Evolutionary conservation across 1,140 invertebrate species (phyloP), one percentile per base, ranked within the genome.

Genomic region (Drosophila virilis): DNA sequence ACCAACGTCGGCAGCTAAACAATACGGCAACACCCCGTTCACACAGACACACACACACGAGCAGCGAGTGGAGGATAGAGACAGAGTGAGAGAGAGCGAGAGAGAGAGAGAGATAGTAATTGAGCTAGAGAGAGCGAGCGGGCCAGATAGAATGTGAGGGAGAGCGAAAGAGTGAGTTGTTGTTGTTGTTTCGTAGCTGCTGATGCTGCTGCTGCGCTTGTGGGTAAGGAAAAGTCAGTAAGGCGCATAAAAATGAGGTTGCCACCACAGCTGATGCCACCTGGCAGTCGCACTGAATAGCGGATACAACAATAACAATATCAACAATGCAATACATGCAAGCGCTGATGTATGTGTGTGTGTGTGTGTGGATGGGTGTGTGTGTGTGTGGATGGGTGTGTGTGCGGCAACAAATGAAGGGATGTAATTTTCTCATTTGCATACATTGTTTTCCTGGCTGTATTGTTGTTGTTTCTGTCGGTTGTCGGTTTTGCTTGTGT

Each of bases 361-460:
- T 17, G 17, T 17, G 22, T 17, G 17, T 17, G 0, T 52, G 6
- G 6, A 35, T 48, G 33, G 22, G 35, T 40, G 48, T 9, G 8
- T 45, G 12, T 33, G 32, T 43, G n/a, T 13, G 35, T 48, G 37
- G 13, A 15, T 43, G 28, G 46, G 7, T 51, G 15, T 48, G 28
- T 57, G 43, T 74, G 79, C 76, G 40, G 58, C 61, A 91, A 91
- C 78, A 91, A 91, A 91, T 91, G 90, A 91, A 91, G 90, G 90
- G 90, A 91, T 91, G 90, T 86, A 91, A 91, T 91, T 91, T 91
- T 91, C 90, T 91, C 90, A 91, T 91, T 91, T 91, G 78, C 86
- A 76, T 90, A 77, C 80, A 84, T 89, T 89, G 90, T 88, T 90
- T 84, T 81, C 77, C 62, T 72, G 59, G 52, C 60, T 65, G 71